phyloP scores from a whole-genome alignment of 2,888 invertebrate genomes.

The Aporophyla nigra region DNA sequence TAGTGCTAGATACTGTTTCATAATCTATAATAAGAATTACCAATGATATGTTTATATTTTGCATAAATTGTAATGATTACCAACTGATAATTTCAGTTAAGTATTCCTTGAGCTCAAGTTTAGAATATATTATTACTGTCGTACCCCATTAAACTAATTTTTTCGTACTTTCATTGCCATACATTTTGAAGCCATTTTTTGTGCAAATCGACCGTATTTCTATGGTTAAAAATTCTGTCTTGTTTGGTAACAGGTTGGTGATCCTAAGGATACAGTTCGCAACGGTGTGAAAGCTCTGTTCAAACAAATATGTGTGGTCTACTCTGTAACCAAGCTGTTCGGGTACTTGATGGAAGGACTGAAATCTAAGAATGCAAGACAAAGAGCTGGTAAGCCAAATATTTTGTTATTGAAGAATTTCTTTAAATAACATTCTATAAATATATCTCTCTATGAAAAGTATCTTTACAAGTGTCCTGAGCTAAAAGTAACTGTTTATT shows the following conservation, averaged over 20 bases:
- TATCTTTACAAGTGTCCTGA: neutral
- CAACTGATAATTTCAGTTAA: slow-evolving; percentile 18
- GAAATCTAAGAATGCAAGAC: slow-evolving; percentile 99
- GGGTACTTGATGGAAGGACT: slow-evolving; percentile 98
- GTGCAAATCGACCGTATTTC: neutral
- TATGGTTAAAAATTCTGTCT: too few species aligned
- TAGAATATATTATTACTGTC: neutral
- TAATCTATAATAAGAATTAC: slow-evolving; percentile 13
- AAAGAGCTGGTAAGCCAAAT: slow-evolving; percentile 93
- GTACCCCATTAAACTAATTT: neutral
- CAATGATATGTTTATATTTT: slow-evolving; percentile 34
- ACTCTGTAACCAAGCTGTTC: slow-evolving; percentile 97
- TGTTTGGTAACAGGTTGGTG: slow-evolving; percentile 93
- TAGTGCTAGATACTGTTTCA: slow-evolving; percentile 22
- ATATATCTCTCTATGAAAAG: neutral
- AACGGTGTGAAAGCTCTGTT: slow-evolving; percentile 96
- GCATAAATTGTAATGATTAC: slow-evolving; percentile 25
- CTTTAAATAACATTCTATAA: neutral
- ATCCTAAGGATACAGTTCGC: slow-evolving; percentile 98
- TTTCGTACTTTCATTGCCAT: neutral
- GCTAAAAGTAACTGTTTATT: neutral
- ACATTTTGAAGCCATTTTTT: neutral
- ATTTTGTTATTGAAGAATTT: neutral
- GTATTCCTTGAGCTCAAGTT: neutral
- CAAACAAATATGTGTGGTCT: slow-evolving; percentile 95